Conservation (phyloP, 2,113 vertebrate genomes). For the Pongo pygmaeus region DNA sequence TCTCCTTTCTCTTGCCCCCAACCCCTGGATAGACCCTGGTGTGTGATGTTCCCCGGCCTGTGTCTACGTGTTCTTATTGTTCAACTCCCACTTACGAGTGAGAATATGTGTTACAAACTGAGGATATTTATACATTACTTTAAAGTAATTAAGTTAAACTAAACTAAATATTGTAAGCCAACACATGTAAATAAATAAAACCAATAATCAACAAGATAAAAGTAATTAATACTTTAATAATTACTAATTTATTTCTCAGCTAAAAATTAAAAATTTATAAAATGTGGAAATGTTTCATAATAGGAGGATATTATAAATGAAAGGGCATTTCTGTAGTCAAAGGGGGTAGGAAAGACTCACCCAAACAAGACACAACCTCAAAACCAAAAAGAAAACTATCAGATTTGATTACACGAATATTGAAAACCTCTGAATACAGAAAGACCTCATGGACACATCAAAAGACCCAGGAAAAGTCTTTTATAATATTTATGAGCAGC, state of each 20-base stretch:
- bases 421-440: not conserved
- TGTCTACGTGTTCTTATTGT: too few relatives aligned
- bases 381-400: not conserved
- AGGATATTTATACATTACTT: slow-evolving; percentile 2
- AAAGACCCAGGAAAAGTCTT: not conserved
- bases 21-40: too few relatives aligned
- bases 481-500: not conserved
- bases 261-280: slow-evolving; percentile 33
- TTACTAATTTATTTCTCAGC: slow-evolving; percentile 18
- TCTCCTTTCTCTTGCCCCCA: too few relatives aligned
- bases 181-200: slow-evolving; percentile 22
- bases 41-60: too few relatives aligned
- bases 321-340: not conserved
- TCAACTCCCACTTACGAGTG: too few relatives aligned
- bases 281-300: not conserved
- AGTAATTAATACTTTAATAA: not conserved
- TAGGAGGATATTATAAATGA: not conserved
- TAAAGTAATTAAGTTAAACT: not conserved
- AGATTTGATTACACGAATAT: not conserved
- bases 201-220: not conserved
- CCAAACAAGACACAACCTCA: not conserved
- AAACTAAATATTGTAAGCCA: not conserved
- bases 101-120: not conserved
- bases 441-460: not conserved
- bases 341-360: not conserved